Percentiles rank a stretch among this genome's conserved stretches.
phyloP scores from a whole-genome alignment of 2,113 vertebrate species.

The Malaclemys terrapin region DNA sequence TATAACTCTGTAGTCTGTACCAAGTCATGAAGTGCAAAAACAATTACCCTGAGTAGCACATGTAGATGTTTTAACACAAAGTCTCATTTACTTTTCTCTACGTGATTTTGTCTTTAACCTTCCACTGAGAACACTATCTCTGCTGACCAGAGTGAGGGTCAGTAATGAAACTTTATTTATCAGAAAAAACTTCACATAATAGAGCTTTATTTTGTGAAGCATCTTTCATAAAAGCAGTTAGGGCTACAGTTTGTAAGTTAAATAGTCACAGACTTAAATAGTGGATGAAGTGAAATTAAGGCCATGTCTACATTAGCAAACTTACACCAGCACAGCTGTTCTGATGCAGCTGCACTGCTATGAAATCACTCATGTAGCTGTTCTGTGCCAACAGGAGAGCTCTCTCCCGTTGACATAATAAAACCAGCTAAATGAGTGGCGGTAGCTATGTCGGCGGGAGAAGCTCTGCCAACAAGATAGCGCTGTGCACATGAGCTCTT shows the following conservation, averaged over 20 bases:
- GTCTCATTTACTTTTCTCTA: rapidly evolving
- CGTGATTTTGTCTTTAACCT: background rate
- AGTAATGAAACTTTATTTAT: rapidly evolving
- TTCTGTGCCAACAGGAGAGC: too few species aligned
- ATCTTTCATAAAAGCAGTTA: background rate
- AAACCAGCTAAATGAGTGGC: too few species aligned
- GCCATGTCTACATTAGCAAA: background rate
- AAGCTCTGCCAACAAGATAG: too few species aligned
- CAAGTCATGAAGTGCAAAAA: background rate
- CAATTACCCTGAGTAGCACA: background rate
- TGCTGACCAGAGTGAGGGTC: rapidly evolving
- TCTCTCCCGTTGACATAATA: too few species aligned
- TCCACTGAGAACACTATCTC: background rate
- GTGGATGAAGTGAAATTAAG: background rate
- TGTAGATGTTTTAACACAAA: background rate
- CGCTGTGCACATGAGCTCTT: too few species aligned
- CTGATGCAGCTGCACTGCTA: too few species aligned
- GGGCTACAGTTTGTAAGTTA: background rate
- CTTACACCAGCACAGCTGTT: too few species aligned
- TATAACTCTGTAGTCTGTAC: rapidly evolving
- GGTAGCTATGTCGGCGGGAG: too few species aligned
- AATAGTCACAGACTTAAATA: background rate
- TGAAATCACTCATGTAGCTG: too few species aligned
- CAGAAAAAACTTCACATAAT: background rate
- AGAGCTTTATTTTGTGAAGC: background rate